phyloP scores from a whole-genome alignment of 2,113 vertebrate species.

The Pogonocichla stellata region DNA sequence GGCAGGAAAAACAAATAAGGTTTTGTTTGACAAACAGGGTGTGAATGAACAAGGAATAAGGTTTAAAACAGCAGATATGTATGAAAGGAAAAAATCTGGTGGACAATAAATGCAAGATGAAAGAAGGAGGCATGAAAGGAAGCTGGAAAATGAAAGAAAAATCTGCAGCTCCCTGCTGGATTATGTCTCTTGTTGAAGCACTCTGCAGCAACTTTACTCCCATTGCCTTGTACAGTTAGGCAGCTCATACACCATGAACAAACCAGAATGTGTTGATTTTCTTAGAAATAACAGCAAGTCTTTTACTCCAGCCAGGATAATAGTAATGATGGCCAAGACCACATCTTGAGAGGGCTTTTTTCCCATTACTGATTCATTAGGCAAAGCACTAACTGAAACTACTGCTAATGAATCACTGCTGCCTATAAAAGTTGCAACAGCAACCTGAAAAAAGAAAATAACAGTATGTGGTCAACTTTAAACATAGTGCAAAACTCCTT shows the following conservation, averaged over 20 bases:
- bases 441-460: background rate
- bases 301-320: slow-evolving; percentile 24
- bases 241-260: background rate
- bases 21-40: background rate
- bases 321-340: background rate
- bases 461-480: background rate
- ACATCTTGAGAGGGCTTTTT: background rate
- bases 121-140: background rate
- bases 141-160: background rate
- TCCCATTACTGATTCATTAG: slow-evolving; percentile 5
- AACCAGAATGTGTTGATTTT: background rate
- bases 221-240: background rate
- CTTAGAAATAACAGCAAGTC: slow-evolving; percentile 2
- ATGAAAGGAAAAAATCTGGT: background rate
- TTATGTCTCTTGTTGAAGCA: background rate
- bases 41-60: background rate
- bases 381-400: slow-evolving; percentile 33
- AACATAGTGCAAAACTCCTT: background rate
- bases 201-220: background rate
- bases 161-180: background rate
- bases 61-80: background rate
- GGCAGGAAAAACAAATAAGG: background rate
- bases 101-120: background rate
- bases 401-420: background rate
- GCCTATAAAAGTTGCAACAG: background rate